Percentiles rank a stretch among this genome's conserved stretches.
These are phyloP conservation scores for Solenopsis fugax DNA, from an alignment of 1,140 invertebrate genomes.

Conservation along the genomic window DNA sequence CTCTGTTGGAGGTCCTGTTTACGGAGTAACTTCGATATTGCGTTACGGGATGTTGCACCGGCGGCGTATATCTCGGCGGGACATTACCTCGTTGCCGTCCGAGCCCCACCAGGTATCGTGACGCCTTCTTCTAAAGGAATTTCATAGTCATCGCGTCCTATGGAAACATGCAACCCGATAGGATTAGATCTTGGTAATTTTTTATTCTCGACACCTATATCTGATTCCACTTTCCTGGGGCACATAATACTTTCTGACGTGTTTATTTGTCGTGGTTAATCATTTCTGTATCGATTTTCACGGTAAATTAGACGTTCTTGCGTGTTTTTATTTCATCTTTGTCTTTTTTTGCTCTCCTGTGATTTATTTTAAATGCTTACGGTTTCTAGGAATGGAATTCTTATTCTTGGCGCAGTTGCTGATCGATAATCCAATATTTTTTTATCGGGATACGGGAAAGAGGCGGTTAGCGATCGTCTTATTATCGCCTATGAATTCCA, in stretches of 20 bases:
- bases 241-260: not conserved
- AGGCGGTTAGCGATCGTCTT: slow-evolving; percentile 8
- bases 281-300: not conserved
- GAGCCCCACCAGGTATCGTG: not conserved
- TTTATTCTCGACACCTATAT: not conserved
- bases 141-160: not conserved
- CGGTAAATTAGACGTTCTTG: not conserved
- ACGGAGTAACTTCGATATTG: slow-evolving; percentile 67
- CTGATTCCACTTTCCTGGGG: not conserved
- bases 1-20: slow-evolving; percentile 35
- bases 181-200: not conserved
- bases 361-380: slow-evolving; percentile 5
- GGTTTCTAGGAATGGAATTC: slow-evolving; percentile 16
- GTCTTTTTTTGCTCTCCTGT: not conserved
- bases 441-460: slow-evolving; percentile 13
- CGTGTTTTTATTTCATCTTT: not conserved
- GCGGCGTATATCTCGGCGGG: slow-evolving; percentile 30
- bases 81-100: not conserved
- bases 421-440: slow-evolving; percentile 51
- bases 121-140: slow-evolving; percentile 14
- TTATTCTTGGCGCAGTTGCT: slow-evolving; percentile 14
- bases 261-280: not conserved
- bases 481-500: slow-evolving; percentile 46
- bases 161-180: not conserved
- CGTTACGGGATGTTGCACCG: slow-evolving; percentile 26